Evolutionary conservation across 2,888 invertebrate genomes (phyloP), one percentile per base, ranked within the genome.

Genomic region (Andrena chrysosceles): DNA sequence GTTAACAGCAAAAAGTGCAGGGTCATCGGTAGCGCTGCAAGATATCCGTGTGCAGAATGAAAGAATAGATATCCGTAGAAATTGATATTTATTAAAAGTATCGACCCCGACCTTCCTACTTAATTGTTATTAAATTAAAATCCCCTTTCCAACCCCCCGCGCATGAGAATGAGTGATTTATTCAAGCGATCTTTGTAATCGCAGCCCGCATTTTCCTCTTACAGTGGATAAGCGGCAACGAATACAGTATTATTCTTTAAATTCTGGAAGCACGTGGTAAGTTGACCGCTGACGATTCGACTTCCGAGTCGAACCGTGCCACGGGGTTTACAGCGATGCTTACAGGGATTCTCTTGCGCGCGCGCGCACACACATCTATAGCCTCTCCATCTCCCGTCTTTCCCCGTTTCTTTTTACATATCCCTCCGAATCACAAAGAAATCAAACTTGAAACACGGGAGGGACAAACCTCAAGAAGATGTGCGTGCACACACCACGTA

Each of bases 321-420:
- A 62, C 66, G 63, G 75, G 49, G 64, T 76, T 79, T 76, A 76
- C 69, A 42, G 7, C 26, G 20, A 69, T 52, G 35, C 31, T 48
- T 2, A 59, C 69, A 59, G 8, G 35, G 52, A 76, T 23, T 13
- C 35, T 16, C 8, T 2, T 29, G 16, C 20, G 23, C 29, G 10
- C 67, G 49, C 13, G 33, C 2, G 20, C 42, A 20, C 48, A 2
- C 48, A 8, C n/a, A 7, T n/a, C 26, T 8, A 48, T 49, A 29
- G 13, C 16, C 48, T 48, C 26, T 49, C 29, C 13, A 26, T 23
- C 48, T 66, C 7, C 48, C 33, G 23, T 16, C 54, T 13, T 13
- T 33, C 23, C 48, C 20, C 16, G 13, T 20, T 16, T 20, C 48
- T 62, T 20, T 20, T 26, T 42, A 16, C 56, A 10, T 20, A 13